A percentile compares a stretch with the other conserved stretches of the same genome.
phyloP scores from a whole-genome alignment of 2,113 vertebrate species.

The Malurus elegans region DNA sequence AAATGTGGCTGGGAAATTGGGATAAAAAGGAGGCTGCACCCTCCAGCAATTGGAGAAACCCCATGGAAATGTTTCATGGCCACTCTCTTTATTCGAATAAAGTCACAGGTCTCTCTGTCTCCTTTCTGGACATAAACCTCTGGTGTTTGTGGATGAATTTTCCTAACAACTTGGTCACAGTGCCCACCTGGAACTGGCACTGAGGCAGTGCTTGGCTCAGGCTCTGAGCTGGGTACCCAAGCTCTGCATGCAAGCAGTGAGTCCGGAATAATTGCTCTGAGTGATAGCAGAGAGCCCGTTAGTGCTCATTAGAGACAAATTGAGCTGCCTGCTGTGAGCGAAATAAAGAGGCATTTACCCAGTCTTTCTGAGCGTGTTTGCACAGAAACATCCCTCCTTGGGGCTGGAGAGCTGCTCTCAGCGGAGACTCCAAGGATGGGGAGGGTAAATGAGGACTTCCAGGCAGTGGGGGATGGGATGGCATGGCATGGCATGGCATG shows the following conservation, averaged over 20 bases:
- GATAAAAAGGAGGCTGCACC: too few relatives aligned
- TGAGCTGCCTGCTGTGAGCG: constrained; percentile 21
- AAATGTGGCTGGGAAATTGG: too few relatives aligned
- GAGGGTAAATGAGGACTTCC: background rate
- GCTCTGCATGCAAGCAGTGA: background rate
- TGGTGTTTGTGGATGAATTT: too few relatives aligned
- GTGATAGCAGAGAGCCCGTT: background rate
- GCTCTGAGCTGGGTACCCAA: background rate
- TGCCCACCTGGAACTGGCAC: background rate
- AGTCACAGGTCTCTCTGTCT: too few relatives aligned
- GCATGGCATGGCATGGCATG: too few relatives aligned
- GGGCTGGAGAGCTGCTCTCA: background rate
- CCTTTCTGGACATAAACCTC: too few relatives aligned
- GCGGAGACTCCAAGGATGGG: background rate
- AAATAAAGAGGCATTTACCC: constrained; percentile 45
- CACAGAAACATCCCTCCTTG: background rate
- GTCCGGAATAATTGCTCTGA: background rate
- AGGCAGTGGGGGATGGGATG: rapidly evolving
- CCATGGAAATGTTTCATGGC: too few relatives aligned
- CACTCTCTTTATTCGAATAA: too few relatives aligned
- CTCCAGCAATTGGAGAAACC: too few relatives aligned
- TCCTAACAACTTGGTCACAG: too few relatives aligned
- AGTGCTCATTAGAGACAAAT: constrained; percentile 35
- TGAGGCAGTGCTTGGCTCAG: rapidly evolving
- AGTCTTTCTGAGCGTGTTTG: background rate